These are phyloP conservation scores for Tragelaphus scriptus DNA, from an alignment of 2,113 vertebrate species.

Conservation along the genomic window DNA sequence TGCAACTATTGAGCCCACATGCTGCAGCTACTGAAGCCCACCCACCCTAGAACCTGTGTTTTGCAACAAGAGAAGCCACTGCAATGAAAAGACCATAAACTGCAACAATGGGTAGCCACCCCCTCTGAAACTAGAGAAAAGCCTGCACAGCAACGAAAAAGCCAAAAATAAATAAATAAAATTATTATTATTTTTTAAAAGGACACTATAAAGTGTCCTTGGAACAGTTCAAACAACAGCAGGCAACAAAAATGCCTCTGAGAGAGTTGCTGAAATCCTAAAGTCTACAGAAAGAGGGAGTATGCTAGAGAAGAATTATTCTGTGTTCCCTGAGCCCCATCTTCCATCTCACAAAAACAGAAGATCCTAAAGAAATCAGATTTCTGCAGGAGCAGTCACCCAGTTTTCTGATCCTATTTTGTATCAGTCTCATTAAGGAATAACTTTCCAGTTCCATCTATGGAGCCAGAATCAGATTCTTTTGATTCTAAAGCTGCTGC, in stretches of 20 bases:
- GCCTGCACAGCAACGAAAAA: neutral
- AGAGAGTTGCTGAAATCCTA: neutral
- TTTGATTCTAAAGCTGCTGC: neutral
- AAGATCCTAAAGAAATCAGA: neutral
- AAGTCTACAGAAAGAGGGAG: neutral
- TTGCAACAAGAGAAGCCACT: neutral
- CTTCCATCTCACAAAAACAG: neutral
- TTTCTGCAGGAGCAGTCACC: neutral
- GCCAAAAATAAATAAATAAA: neutral
- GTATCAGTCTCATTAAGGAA: neutral
- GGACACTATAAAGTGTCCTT: neutral
- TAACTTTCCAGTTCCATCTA: neutral
- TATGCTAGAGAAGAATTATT: neutral
- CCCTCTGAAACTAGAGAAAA: neutral
- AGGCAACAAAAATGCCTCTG: neutral
- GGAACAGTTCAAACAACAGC: neutral
- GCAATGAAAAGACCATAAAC: neutral
- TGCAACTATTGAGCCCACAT: neutral
- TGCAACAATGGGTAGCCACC: neutral
- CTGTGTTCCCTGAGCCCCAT: neutral
- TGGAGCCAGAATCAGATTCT: neutral
- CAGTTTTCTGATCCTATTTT: neutral
- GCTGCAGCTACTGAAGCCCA: neutral
- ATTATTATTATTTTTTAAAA: neutral
- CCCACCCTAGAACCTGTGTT: neutral